Base-by-base conservation (phyloP, 2,888 invertebrate genomes). In the Latrodectus elegans region DNA sequence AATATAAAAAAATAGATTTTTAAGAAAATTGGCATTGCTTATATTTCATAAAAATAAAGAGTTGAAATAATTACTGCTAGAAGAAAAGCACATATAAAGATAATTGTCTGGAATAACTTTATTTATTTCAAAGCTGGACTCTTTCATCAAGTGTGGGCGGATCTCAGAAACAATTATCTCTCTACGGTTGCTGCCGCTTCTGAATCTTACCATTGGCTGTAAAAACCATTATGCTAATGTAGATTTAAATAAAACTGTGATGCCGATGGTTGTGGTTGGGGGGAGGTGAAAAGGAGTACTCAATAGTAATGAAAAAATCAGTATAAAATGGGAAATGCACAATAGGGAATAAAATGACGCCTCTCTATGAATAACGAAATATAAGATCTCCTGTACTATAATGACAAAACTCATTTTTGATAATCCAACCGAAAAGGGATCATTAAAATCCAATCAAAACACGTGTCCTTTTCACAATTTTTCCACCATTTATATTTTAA, bases 371-470 rank as follows among this genome's bases (percentile, higher is more conserved):
- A 51, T 64, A 79, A 82, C 26, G 81, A 81, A 67, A 71, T 65
- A 22, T 22, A 51, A 17, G 26, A 55, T 73, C 53, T 72, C 52
- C 79, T 12, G 22, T 26, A 52, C 65, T 70, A 67, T 49, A 15
- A 76, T 77, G 72, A 86, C 86, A 79, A 81, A 81, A 80, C 72
- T 80, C 77, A 82, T 87, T 82, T 87, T 72, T 81, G 72, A 64
- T 72, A 81, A 87, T 77, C 60, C 67, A 67, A 60, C 80, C 64
- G 49, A 81, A 76, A 82, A 87, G 72, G 67, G 77, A 81, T 87
- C 86, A 87, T 87, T 87, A 87, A 87, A 87, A 87, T 81, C 77
- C 86, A 81, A 87, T 87, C 77, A 80, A 81, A 87, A 81, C 86
- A 81, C 68, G 81, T 86, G 86, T 86, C 67, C 70, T 53, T 67